These are phyloP conservation scores for Jacana jacana DNA, from an alignment of 2,113 vertebrate genomes.

Conservation along the genomic window DNA sequence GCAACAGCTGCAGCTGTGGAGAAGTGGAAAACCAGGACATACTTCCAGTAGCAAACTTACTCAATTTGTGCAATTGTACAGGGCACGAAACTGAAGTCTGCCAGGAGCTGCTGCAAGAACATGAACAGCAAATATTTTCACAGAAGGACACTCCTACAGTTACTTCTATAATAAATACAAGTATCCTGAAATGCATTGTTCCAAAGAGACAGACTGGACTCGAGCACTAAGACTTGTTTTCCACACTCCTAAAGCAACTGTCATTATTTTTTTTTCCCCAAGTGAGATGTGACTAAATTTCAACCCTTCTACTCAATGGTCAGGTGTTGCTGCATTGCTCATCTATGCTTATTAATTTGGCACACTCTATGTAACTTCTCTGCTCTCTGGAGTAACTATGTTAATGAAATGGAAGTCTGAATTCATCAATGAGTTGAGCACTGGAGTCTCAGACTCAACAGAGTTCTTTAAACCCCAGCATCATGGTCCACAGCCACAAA, in stretches of 20 bases:
- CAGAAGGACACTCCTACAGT: background rate
- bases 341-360: background rate
- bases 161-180: background rate
- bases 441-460: background rate
- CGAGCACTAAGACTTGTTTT: background rate
- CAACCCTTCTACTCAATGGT: background rate
- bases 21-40: background rate
- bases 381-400: background rate
- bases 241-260: background rate
- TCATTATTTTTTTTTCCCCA: rapidly evolving
- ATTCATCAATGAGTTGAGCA: background rate
- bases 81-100: background rate
- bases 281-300: background rate
- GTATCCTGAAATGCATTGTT: background rate
- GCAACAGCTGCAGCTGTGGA: background rate
- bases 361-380: background rate
- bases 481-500: background rate
- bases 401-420: background rate
- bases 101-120: background rate
- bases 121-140: background rate
- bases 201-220: background rate
- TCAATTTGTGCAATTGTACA: background rate
- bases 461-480: background rate
- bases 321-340: background rate
- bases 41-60: background rate